Evolutionary conservation across 2,113 vertebrate species (phyloP), one percentile per base, ranked within the genome.

Genomic region (Rhinoderma darwinii): DNA sequence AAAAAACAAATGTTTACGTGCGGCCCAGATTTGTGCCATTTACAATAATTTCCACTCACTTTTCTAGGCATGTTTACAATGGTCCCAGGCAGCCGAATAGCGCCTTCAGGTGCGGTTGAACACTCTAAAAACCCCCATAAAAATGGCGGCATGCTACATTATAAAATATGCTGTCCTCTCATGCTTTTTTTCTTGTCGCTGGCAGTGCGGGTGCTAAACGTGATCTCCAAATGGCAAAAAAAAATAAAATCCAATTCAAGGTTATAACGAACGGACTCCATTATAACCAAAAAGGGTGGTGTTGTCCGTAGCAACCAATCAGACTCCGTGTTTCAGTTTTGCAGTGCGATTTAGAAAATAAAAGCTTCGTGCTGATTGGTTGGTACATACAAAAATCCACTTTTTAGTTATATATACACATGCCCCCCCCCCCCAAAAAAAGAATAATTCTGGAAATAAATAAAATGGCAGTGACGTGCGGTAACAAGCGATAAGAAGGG

Each of bases 121-220:
- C 39, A 74, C 39, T 44, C 43, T n/a, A 74, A 25, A 50, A 18
- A 50, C 14, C 14, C n/a, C n/a, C n/a, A 30, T 20, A 22, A 20
- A 32, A 32, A 78, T 78, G 47, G 47, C 47, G 27, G 75, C 44
- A 76, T 47, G 44, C 44, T 47, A 17, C 25, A 6, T 27, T 17
- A 50, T 27, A 30, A 44, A 44, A 7, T 43, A 76, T 30, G n/a
- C 73, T 50, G n/a, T 0, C 18, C n/a, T 51, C 27, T 20, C 9
- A 32, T 35, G 30, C 17, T 77, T 32, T 32, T 6, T 35, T 30
- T 5, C 44, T 27, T 39, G 70, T 50, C 6, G 27, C 18, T 20
- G 43, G 43, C 74, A 77, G 74, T 77, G 73, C n/a, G 12, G 43
- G n/a, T 47, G 73, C 43, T 47, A 27, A 75, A 44, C 27, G 73